Evolutionary conservation across 2,888 invertebrate genomes (phyloP), one percentile per base, ranked within the genome.

Genomic region (Limulus polyphemus): DNA sequence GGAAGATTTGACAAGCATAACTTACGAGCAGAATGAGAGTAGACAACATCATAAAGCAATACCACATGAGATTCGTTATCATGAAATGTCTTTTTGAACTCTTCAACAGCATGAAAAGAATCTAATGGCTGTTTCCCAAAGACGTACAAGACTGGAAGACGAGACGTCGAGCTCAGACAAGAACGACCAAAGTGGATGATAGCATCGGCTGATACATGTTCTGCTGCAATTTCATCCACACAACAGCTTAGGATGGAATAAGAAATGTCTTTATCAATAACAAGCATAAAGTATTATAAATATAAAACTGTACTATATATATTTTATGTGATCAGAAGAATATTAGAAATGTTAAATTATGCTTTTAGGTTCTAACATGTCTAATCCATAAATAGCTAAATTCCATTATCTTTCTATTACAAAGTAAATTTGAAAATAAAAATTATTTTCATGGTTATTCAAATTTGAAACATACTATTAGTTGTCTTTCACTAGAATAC

Each of bases 151-250:
- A 89, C 86, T 0, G 92, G 90, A 60, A 94, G 79, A 59, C 85
- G 81, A 0, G 78, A 79, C 13, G 86, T 84, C 70, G 81, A 81
- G 48, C 90, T 88, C 68, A 90, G 84, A 76, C 98, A 98, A 0
- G 88, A 83, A 72, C 85, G 86, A 0, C 97, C 97, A 77, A 88
- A 97, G 76, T 98, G 97, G 60, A 98, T 82, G 2, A 97, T 79
- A 48, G 87, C 85, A 77, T 95, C 89, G 0, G 88, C 87, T 62
- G 83, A 80, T 10, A 90, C 84, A 76, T 97, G 97, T 75, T 88
- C 84, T 0, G 94, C 91, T 1, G 93, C 88, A 49, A 94, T 84
- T 72, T 88, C 87, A 76, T 93, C 92, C 3, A 90, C 84, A 75
- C 93, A 93, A 76, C 92, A 93, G 75, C 91, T 91, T 75, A 56